Conservation (phyloP, 2,888 invertebrate genomes). For the Itoplectis maculator region DNA sequence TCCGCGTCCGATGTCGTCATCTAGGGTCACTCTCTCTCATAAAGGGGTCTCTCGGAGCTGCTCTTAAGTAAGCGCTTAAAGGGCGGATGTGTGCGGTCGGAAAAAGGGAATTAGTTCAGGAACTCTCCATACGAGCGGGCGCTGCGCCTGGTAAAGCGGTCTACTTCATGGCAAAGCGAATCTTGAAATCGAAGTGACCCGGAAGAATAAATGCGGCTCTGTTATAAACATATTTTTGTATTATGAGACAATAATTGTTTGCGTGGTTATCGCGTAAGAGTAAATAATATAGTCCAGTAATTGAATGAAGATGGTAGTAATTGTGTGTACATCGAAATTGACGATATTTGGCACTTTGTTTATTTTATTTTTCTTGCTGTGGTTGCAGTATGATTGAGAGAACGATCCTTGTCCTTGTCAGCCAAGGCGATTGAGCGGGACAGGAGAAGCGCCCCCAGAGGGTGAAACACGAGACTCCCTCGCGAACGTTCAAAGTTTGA, state of each 20-base stretch:
- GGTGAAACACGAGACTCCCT: slow-evolving; percentile 24
- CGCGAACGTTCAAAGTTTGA: slow-evolving; percentile 40
- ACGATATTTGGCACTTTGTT: too few relatives aligned
- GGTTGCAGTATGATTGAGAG: slow-evolving; percentile 25
- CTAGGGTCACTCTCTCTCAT: slow-evolving; percentile 35
- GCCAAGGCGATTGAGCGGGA: slow-evolving; percentile 18
- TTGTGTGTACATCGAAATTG: too few relatives aligned
- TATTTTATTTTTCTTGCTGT: too few relatives aligned
- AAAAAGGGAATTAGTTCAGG: slow-evolving; percentile 36
- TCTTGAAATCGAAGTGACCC: too few relatives aligned
- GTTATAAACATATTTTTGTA: too few relatives aligned
- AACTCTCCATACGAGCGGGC: background rate
- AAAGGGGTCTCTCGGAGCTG: slow-evolving; percentile 57
- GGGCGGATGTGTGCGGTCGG: slow-evolving; percentile 47
- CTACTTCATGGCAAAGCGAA: too few relatives aligned
- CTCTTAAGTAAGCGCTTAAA: slow-evolving; percentile 46
- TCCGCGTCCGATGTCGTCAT: slow-evolving; percentile 54
- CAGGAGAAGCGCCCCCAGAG: slow-evolving; percentile 34
- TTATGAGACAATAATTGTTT: too few relatives aligned
- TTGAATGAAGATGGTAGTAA: too few relatives aligned
- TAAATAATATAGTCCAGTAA: too few relatives aligned
- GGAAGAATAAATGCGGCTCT: too few relatives aligned
- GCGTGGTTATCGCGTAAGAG: too few relatives aligned
- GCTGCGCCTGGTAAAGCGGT: too few relatives aligned
- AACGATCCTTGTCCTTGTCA: slow-evolving; percentile 41